Base-by-base conservation (phyloP, 23 tunicate genomes). In the Styela plicata region DNA sequence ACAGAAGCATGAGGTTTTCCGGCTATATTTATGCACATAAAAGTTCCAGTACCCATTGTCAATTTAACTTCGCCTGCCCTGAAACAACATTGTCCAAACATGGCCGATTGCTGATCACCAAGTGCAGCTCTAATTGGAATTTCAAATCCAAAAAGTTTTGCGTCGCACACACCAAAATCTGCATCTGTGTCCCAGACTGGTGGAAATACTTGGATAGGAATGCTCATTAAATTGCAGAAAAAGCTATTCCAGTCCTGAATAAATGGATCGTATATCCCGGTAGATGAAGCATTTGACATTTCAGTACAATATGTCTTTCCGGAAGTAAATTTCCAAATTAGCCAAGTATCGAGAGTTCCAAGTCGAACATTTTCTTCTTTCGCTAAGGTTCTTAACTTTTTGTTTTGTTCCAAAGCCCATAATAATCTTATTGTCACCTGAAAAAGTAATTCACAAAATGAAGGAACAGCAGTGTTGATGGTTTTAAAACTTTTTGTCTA, bases 71-170 rank as follows among this genome's bases (percentile, higher is more conserved):
- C 99, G 31, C 99, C 99, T 2, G 79, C 83, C 16, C 63, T 30
- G 77, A 90, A 90, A 76, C 95, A 90, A 36, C 96, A 70, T 67
- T 96, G 89, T 7, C 99, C 99, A 71, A 79, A 96, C 99, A 96
- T 96, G 34, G 99, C 96, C 2, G 96, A 93, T 34, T 89, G 89
- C 69, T 92, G 95, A 82, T 96, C 99, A 34, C 99, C 99, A 52
- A 86, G 85, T 5, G 85, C 85, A 18, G 82, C 79, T 17, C 91
- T 33, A 26, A 96, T 96, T 7, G 99, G 99, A n/a, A 96, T 86
- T 28, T 61, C 30, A 27, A 83, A 74, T 16, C 97, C 97, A 63
- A 92, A 86, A 63, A 87, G 69, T 36, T 83, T 70, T 1, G 74
- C 74, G 25, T 85, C 92, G 80, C 95, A 96, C 25, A 22, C 44